Percentiles rank a stretch among this genome's conserved stretches.
Evolutionary conservation across 1,140 invertebrate genomes (phyloP).

Genomic region (Drosophila mojavensis): DNA sequence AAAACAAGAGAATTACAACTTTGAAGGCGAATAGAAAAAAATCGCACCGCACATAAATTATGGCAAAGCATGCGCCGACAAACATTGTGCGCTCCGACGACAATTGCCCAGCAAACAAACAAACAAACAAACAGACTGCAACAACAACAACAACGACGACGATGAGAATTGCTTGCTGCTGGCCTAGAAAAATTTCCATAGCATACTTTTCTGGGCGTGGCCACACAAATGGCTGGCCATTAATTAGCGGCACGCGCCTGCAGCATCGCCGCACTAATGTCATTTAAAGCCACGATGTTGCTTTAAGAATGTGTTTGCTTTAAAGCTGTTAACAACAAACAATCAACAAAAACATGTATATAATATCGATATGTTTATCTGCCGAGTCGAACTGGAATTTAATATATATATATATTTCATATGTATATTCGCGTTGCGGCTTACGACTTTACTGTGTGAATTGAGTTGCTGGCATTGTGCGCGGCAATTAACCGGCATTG

Average conservation of each 20-base stretch:
- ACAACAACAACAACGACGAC: too few relatives aligned
- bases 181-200: conserved; percentile 70
- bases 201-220: conserved; percentile 62
- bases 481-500: conserved; percentile 4
- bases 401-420: conserved; percentile 46
- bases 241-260: conserved; percentile 66
- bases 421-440: conserved; percentile 26
- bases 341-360: conserved; percentile 35
- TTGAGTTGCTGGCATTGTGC: conserved; percentile 15
- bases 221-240: conserved; percentile 68
- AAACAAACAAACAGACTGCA: neutral
- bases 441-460: conserved; percentile 20
- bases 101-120: conserved; percentile 19
- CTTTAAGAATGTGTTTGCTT: conserved; percentile 54
- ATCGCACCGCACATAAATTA: conserved; percentile 63
- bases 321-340: conserved; percentile 31
- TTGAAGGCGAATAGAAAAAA: conserved; percentile 22
- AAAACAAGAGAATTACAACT: conserved; percentile 43
- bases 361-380: neutral
- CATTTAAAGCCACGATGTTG: conserved; percentile 46
- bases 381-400: conserved; percentile 29
- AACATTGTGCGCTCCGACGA: conserved; percentile 27
- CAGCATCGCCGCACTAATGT: conserved; percentile 19
- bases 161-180: conserved; percentile 29
- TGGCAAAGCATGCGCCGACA: conserved; percentile 65